phyloP scores from a whole-genome alignment of 2,888 invertebrate genomes.

The Leptopterna dolabrata region DNA sequence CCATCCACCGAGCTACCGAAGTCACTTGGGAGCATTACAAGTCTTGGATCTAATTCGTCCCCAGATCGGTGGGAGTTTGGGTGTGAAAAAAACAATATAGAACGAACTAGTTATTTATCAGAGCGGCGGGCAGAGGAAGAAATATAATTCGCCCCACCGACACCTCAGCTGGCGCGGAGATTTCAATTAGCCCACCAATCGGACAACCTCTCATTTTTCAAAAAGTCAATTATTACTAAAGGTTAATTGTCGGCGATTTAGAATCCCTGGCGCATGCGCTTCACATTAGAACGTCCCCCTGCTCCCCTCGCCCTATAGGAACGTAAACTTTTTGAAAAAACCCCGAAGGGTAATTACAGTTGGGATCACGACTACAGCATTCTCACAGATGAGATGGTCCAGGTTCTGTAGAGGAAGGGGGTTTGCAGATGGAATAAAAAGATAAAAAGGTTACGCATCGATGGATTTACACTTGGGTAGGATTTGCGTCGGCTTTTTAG shows the following conservation, averaged over 20 bases:
- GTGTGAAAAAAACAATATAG: too few relatives aligned
- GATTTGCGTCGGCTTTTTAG: constrained; percentile 18
- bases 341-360: not conserved
- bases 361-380: not conserved
- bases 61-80: too few relatives aligned
- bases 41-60: too few relatives aligned
- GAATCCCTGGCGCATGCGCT: constrained; percentile 28
- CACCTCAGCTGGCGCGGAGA: not conserved
- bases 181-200: not conserved
- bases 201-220: constrained; percentile 23
- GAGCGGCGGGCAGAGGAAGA: not conserved
- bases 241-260: constrained; percentile 25
- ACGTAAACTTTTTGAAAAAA: not conserved
- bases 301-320: not conserved
- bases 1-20: too few relatives aligned
- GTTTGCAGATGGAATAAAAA: constrained; percentile 36
- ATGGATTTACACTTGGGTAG: constrained; percentile 5
- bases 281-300: not conserved
- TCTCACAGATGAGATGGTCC: not conserved
- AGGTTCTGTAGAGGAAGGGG: not conserved
- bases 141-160: not conserved
- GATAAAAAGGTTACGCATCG: constrained; percentile 39
- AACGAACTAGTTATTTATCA: too few relatives aligned
- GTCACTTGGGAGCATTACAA: too few relatives aligned
- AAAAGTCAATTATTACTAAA: constrained; percentile 33